A percentile compares a stretch with the other conserved stretches of the same genome.
Evolutionary conservation across 92 coral and sea anemone genomes (phyloP).

Genomic region (Palythoa grandiflora): DNA sequence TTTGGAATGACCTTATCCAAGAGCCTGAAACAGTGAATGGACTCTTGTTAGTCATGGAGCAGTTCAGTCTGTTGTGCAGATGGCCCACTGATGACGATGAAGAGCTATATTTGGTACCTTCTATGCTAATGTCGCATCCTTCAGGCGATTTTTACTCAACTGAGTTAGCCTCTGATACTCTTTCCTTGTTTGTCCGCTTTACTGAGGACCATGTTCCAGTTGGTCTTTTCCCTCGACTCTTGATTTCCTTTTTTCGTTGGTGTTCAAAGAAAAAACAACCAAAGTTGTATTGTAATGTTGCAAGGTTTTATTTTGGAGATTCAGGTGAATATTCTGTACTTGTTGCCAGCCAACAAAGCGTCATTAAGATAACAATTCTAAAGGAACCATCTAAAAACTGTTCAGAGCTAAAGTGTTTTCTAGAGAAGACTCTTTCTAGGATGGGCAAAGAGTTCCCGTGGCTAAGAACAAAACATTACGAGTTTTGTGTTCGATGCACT

Average conservation of each 20-base stretch:
- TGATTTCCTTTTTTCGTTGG: constrained; percentile 49
- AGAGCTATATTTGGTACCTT: too few species aligned
- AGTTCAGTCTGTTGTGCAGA: constrained; percentile 62
- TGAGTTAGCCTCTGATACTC: constrained; percentile 4
- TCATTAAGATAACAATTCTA: too few species aligned
- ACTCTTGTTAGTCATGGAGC: constrained; percentile 55
- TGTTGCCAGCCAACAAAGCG: too few species aligned
- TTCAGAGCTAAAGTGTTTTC: constrained; percentile 25
- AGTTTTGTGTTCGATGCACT: constrained; percentile 51
- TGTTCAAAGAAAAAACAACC: constrained; percentile 26
- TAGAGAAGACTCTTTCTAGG: constrained; percentile 44
- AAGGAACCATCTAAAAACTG: too few species aligned
- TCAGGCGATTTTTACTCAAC: neutral
- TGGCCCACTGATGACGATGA: neutral
- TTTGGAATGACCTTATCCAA: too few species aligned
- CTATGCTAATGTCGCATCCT: constrained; percentile 31
- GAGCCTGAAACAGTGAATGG: too few species aligned
- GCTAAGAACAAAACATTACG: constrained; percentile 27
- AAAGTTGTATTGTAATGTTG: too few species aligned
- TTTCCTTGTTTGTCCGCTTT: constrained; percentile 1
- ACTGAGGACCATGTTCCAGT: constrained; percentile 48
- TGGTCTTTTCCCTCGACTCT: neutral
- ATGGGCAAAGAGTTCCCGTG: constrained; percentile 36
- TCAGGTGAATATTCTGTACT: too few species aligned
- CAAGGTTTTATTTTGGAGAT: too few species aligned